Evolutionary conservation across 2,888 invertebrate species (phyloP).

Genomic region (Artemia sinica): DNA sequence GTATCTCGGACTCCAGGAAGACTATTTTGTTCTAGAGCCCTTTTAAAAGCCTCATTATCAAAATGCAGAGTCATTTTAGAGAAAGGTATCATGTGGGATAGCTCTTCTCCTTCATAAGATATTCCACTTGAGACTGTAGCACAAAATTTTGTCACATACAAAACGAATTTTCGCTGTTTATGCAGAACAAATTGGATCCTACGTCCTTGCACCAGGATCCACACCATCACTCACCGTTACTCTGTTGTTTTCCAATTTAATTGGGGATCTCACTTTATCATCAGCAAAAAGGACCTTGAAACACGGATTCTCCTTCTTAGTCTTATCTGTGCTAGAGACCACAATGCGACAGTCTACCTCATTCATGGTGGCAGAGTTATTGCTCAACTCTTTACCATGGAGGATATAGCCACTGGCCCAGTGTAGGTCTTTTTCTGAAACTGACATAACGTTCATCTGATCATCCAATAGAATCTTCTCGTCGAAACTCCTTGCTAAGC

Average conservation of each 20-base stretch:
- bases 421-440: background rate
- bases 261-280: no score
- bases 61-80: background rate
- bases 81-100: background rate
- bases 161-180: no score
- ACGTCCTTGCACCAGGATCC: no score
- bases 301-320: no score
- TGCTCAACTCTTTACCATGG: background rate
- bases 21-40: background rate
- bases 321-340: no score
- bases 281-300: no score
- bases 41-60: conserved; percentile 1
- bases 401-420: background rate
- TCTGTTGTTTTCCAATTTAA: no score
- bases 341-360: no score
- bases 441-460: background rate
- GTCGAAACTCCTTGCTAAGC: background rate
- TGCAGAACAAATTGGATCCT: no score
- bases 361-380: background rate
- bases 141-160: no score
- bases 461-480: background rate
- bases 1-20: no score
- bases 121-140: background rate
- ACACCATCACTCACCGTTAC: no score
- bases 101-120: background rate